Evolutionary conservation across 2,797 vertebrate genomes (phyloP).

Genomic region (Gymnocypris eckloni): DNA sequence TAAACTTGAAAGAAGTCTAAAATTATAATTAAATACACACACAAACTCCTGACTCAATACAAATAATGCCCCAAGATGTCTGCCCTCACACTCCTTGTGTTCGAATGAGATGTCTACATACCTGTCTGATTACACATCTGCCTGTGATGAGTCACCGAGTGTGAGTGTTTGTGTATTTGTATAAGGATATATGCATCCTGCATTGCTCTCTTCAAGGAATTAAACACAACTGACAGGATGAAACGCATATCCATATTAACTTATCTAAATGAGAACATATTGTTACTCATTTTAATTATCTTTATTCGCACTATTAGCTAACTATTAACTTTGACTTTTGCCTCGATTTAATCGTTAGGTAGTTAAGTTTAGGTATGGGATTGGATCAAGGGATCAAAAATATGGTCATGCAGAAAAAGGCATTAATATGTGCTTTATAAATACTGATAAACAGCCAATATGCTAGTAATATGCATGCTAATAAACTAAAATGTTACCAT

Average conservation of each 20-base stretch:
- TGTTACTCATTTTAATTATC: background rate
- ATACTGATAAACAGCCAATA: no score
- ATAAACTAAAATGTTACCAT: background rate
- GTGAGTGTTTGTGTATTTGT: constrained; percentile 24
- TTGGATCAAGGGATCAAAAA: background rate
- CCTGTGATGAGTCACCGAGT: background rate
- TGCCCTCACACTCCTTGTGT: constrained; percentile 28
- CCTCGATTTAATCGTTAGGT: background rate
- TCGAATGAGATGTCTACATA: constrained; percentile 41
- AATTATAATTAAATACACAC: constrained; percentile 52
- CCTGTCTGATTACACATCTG: constrained; percentile 52
- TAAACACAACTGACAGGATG: background rate
- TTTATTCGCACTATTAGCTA: background rate
- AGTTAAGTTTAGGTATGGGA: background rate
- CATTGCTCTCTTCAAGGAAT: constrained; percentile 22
- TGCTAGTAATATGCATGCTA: no score
- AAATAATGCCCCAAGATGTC: constrained; percentile 71
- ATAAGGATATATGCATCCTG: constrained; percentile 36
- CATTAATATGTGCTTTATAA: background rate
- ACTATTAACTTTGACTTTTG: background rate
- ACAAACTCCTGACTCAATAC: constrained; percentile 65
- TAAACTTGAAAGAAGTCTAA: constrained; percentile 22
- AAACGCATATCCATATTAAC: background rate
- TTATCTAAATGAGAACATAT: background rate
- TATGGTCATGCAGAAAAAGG: background rate